Evolutionary conservation across 2,888 invertebrate genomes (phyloP).

Genomic region (Amblyjoppa proteus): DNA sequence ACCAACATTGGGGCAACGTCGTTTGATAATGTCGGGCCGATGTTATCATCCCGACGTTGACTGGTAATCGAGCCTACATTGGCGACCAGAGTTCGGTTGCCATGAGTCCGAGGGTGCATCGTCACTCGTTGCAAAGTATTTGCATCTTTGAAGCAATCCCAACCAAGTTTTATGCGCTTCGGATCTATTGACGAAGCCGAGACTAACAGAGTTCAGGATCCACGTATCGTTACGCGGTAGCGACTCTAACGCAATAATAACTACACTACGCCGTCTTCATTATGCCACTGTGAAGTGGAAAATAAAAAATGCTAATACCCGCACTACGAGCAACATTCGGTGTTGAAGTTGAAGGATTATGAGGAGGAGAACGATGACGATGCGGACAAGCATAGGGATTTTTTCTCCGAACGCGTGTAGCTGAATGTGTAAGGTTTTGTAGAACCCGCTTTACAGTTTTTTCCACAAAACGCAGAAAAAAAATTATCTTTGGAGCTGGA

Average conservation of each 20-base stretch:
- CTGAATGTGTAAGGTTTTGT: background rate
- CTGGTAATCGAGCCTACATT: too few relatives aligned
- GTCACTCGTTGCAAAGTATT: background rate
- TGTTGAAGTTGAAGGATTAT: background rate
- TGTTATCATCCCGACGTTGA: too few relatives aligned
- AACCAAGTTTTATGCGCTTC: background rate
- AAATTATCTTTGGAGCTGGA: too few relatives aligned
- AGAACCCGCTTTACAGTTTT: background rate
- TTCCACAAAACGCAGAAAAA: too few relatives aligned
- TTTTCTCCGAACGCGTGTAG: background rate
- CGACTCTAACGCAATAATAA: conserved; percentile 3
- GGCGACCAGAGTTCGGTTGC: too few relatives aligned
- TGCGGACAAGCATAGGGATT: background rate
- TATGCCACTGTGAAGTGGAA: conserved; percentile 4
- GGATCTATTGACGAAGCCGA: background rate
- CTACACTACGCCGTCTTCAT: conserved; percentile 4
- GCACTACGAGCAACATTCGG: background rate
- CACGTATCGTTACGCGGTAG: background rate
- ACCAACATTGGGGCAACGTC: too few relatives aligned
- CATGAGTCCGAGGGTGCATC: too few relatives aligned
- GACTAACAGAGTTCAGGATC: background rate
- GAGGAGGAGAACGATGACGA: background rate
- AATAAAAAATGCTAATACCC: background rate
- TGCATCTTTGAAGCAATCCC: background rate
- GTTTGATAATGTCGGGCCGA: too few relatives aligned